Conservation (phyloP, 2,888 invertebrate species). For the Phaonia tiefii region DNA sequence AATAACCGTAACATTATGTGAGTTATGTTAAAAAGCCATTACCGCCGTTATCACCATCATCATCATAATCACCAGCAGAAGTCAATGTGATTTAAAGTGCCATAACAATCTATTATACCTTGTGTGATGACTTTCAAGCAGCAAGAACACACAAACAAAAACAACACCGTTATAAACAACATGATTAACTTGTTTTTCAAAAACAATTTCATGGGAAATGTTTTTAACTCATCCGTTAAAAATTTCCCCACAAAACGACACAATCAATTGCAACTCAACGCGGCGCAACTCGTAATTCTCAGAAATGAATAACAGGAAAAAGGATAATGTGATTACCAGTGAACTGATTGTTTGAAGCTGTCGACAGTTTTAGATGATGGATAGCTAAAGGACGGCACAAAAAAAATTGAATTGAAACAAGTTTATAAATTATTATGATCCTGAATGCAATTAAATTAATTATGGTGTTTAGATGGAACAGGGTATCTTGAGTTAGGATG, state of each 20-base stretch:
- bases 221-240: background rate
- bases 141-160: too few species aligned
- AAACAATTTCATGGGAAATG: slow-evolving; percentile 11
- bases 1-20: slow-evolving; percentile 22
- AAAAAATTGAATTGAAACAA: background rate
- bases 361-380: slow-evolving; percentile 25
- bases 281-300: background rate
- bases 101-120: slow-evolving; percentile 39
- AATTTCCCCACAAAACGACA: background rate
- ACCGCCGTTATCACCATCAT: slow-evolving; percentile 10
- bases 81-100: slow-evolving; percentile 27
- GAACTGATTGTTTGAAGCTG: slow-evolving; percentile 19
- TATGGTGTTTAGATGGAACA: background rate
- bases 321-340: slow-evolving; percentile 4
- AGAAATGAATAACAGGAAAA: background rate
- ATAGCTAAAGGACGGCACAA: background rate
- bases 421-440: background rate
- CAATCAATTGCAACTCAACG: background rate
- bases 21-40: slow-evolving; percentile 8
- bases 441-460: background rate
- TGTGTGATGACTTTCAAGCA: background rate
- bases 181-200: background rate
- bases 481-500: too few species aligned
- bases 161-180: background rate
- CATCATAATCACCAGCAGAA: background rate